Evolutionary conservation across 2,797 vertebrate genomes (phyloP), one percentile per base, ranked within the genome.

Genomic region (Tapirus indicus): DNA sequence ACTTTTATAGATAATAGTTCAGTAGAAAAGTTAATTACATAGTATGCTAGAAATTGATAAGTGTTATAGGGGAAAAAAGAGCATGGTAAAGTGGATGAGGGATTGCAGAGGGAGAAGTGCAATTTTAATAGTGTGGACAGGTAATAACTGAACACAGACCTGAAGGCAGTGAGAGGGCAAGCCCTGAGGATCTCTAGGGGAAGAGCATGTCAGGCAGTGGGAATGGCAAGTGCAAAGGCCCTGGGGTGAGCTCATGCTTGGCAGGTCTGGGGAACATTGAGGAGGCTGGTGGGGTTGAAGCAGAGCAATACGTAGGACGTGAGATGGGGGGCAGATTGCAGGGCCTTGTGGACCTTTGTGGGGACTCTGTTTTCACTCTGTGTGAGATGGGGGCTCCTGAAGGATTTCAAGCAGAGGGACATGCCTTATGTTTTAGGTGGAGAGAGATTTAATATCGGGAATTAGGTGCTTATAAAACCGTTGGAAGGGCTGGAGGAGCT

Each of bases 401-500:
- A 72, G 41, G 84, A 52, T 77, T 95, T 41, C 60, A 21, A 78
- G 32, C 47, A 86, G 49, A 75, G 12, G 71, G 38, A 91, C 27
- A 49, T 20, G 27, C 66, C 74, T 92, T 85, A 64, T 14, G 3
- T 92, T 94, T 90, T 79, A 62, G 58, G 27, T 21, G 64, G 78
- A 71, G 69, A 85, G 94, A 74, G 74, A 74, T 47, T 80, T 47
- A 62, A 35, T n/a, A 75, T 23, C 20, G 25, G 20, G 85, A 93
- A 80, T 88, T n/a, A 56, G 27, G 32, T 25, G 44, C 54, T 94
- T 79, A 94, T 54, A 90, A 77, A 96, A 88, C 49, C 23, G 8
- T 38, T 83, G 87, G 72, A 89, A 54, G 80, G 95, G 84, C 82
- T 85, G 62, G 71, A 88, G 91, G 41, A 91, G 88, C 54, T 14